A percentile compares a stretch with the other conserved stretches of the same genome.
These are phyloP conservation scores for Rhimphoctona megacephalus DNA, from an alignment of 2,888 invertebrate genomes.

Conservation along the genomic window DNA sequence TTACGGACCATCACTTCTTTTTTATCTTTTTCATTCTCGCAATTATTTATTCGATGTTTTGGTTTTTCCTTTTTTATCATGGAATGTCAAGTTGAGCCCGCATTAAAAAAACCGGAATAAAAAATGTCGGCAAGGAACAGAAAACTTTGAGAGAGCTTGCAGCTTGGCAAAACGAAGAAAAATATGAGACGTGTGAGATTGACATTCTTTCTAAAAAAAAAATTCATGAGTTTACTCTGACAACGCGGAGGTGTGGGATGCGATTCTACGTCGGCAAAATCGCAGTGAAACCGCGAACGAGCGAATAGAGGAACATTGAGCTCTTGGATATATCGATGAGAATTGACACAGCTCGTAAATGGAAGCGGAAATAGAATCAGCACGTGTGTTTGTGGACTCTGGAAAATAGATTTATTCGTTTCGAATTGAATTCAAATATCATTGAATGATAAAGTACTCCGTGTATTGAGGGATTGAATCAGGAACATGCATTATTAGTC, in stretches of 20 bases:
- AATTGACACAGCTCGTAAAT: conserved; percentile 43
- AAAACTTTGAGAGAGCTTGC: conserved; percentile 2
- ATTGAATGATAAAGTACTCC: conserved; percentile 9
- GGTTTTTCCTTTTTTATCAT: not conserved
- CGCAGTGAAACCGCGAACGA: conserved; percentile 9
- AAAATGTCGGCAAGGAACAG: not conserved
- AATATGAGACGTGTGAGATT: not conserved
- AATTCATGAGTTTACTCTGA: not conserved
- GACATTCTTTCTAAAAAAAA: conserved; percentile 18
- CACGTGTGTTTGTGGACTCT: conserved; percentile 3
- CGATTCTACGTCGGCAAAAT: conserved; percentile 4
- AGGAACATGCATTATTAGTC: not conserved
- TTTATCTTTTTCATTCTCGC: not conserved
- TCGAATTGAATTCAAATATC: conserved; percentile 38
- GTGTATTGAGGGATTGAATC: not conserved
- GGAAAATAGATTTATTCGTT: conserved; percentile 36
- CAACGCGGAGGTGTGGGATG: not conserved
- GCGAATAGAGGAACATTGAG: conserved; percentile 8
- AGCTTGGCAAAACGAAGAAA: not conserved
- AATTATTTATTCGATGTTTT: not conserved
- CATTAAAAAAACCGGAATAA: conserved; percentile 3
- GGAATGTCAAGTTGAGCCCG: not conserved
- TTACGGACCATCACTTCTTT: too few relatives aligned
- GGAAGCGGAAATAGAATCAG: conserved; percentile 20
- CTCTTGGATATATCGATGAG: conserved; percentile 14